Conservation (phyloP, 2,888 invertebrate genomes). For the Chrysodeixis includens region DNA sequence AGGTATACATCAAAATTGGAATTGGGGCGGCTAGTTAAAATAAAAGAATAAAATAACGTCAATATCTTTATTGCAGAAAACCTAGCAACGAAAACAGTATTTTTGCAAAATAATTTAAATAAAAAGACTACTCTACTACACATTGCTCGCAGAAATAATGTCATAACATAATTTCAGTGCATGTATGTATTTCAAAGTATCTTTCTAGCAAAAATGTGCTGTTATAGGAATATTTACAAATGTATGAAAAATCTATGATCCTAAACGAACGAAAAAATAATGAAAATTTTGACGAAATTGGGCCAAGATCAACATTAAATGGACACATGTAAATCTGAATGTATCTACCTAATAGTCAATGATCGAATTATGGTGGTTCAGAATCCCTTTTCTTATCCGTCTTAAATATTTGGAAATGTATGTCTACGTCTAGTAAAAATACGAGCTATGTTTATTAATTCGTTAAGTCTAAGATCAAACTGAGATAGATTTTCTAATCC, state of each 20-base stretch:
- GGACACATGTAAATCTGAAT: neutral
- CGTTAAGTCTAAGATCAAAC: neutral
- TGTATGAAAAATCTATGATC: neutral
- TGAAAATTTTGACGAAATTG: neutral
- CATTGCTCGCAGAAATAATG: slow-evolving; percentile 14
- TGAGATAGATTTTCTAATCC: neutral
- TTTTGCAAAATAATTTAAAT: slow-evolving; percentile 27
- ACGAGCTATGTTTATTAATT: no score
- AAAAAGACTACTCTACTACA: neutral
- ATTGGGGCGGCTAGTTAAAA: no score
- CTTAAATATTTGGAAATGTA: neutral
- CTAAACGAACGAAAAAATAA: neutral
- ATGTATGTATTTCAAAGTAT: slow-evolving; percentile 1
- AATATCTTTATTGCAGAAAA: slow-evolving; percentile 31
- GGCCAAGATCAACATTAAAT: neutral
- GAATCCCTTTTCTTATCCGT: neutral
- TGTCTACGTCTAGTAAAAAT: no score
- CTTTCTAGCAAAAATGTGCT: slow-evolving; percentile 26
- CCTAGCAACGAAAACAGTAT: slow-evolving; percentile 12
- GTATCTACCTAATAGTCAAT: neutral
- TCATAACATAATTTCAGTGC: slow-evolving; percentile 9
- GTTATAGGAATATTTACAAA: neutral
- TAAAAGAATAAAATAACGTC: slow-evolving; percentile 9
- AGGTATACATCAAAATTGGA: no score
- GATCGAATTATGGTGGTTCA: neutral